A percentile compares a stretch with the other conserved stretches of the same genome.
Evolutionary conservation across 2,113 vertebrate genomes (phyloP).

Genomic region (Agelaius tricolor): DNA sequence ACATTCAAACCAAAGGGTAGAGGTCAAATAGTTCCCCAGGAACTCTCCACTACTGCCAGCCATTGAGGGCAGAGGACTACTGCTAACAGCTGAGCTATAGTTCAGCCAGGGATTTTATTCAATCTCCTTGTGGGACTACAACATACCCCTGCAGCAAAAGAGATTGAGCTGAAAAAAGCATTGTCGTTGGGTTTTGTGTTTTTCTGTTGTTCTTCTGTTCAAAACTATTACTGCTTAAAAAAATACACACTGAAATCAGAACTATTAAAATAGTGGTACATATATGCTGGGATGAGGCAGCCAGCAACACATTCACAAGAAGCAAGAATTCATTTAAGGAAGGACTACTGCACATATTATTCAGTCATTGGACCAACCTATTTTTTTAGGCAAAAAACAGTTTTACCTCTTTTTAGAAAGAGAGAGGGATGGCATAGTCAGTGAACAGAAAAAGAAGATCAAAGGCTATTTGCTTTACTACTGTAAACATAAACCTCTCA

Average conservation of each 20-base stretch:
- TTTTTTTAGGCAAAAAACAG: neutral
- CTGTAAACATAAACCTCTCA: neutral
- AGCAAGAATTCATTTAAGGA: neutral
- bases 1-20: constrained; percentile 61
- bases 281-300: neutral
- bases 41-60: constrained; percentile 68
- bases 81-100: constrained; percentile 68
- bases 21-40: constrained; percentile 62
- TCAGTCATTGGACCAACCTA: constrained; percentile 13
- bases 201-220: constrained; percentile 3
- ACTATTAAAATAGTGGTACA: neutral
- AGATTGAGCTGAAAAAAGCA: constrained; percentile 63
- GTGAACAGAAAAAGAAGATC: neutral
- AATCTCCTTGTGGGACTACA: constrained; percentile 66
- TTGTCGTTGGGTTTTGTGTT: neutral
- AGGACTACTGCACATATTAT: neutral
- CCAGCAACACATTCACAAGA: neutral
- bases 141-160: constrained; percentile 68
- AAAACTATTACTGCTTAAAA: constrained; percentile 29
- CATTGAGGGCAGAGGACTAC: constrained; percentile 66
- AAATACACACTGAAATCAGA: constrained; percentile 17
- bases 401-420: neutral
- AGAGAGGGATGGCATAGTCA: neutral
- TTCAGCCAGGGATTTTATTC: constrained; percentile 64
- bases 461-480: neutral